These are phyloP conservation scores for Hyla sarda DNA, from an alignment of 2,113 vertebrate species.

Conservation along the genomic window DNA sequence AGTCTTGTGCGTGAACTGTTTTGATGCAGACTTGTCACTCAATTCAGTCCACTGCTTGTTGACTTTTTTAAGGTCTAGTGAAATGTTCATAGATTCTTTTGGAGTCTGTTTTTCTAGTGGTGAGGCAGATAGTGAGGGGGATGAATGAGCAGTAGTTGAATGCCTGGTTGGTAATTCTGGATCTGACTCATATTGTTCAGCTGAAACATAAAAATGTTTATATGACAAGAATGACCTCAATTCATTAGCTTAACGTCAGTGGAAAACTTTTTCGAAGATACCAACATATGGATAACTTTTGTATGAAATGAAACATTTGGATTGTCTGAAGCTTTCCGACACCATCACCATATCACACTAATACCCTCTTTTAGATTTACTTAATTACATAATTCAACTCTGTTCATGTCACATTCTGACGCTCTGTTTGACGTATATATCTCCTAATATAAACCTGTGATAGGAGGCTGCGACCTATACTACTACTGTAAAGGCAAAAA, in stretches of 20 bases:
- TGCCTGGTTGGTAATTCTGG: conserved; percentile 60
- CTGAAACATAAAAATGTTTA: conserved; percentile 62
- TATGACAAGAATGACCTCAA: not conserved
- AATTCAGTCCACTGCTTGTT: conserved; percentile 22
- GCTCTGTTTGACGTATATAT: no score
- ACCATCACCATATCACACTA: no score
- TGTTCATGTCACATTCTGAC: no score
- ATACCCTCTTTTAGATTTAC: no score
- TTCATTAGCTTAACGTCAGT: not conserved
- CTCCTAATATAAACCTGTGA: no score
- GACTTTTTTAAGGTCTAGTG: conserved; percentile 19
- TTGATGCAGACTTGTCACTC: conserved; percentile 14
- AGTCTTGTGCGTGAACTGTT: not conserved
- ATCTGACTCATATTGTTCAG: conserved; percentile 66
- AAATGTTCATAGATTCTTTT: conserved; percentile 47
- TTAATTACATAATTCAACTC: no score
- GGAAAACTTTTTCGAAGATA: not conserved
- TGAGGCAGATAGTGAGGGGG: conserved; percentile 61
- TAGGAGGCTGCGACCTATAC: no score
- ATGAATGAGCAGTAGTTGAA: conserved; percentile 46
- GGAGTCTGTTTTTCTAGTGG: conserved; percentile 58
- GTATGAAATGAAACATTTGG: not conserved
- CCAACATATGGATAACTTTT: not conserved
- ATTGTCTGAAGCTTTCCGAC: no score
- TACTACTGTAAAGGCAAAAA: no score